These are phyloP conservation scores for Nomada ruficornis DNA, from an alignment of 2,888 invertebrate genomes.

Conservation along the genomic window DNA sequence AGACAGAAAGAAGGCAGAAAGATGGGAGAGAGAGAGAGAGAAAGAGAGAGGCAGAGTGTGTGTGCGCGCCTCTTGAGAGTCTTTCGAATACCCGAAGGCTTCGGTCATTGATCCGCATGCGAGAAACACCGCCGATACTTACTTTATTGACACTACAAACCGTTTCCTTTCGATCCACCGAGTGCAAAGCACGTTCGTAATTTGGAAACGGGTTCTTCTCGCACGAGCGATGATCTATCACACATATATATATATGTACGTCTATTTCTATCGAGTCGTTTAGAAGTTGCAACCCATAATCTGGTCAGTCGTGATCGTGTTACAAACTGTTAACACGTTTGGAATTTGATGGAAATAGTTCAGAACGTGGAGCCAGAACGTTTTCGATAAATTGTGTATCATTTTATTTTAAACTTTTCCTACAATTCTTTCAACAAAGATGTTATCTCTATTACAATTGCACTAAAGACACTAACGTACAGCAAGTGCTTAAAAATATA, in stretches of 20 bases:
- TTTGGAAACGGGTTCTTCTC: constrained; percentile 54
- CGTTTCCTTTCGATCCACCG: constrained; percentile 44
- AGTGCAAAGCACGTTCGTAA: constrained; percentile 29
- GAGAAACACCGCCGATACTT: constrained; percentile 69
- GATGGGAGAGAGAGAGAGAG: not conserved
- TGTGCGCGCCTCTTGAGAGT: constrained; percentile 56
- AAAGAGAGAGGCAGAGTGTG: not conserved
- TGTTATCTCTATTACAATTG: too few species aligned
- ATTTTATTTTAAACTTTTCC: too few species aligned
- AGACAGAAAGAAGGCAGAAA: constrained; percentile 49
- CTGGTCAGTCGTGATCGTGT: not conserved
- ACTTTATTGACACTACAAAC: constrained; percentile 74
- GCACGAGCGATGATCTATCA: constrained; percentile 63
- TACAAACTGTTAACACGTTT: not conserved
- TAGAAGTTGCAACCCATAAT: constrained; percentile 4
- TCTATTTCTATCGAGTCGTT: not conserved
- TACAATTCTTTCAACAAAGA: too few species aligned
- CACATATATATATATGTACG: too few species aligned
- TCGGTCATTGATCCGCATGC: constrained; percentile 73
- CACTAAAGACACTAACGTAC: too few species aligned
- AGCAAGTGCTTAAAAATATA: too few species aligned
- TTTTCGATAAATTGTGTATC: too few species aligned
- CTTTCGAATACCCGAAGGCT: constrained; percentile 71
- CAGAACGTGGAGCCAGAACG: too few species aligned
- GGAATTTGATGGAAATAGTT: not conserved